A percentile compares a stretch with the other conserved stretches of the same genome.
These are phyloP conservation scores for Oceanodroma tethys DNA, from an alignment of 2,113 vertebrate genomes.

Conservation along the genomic window DNA sequence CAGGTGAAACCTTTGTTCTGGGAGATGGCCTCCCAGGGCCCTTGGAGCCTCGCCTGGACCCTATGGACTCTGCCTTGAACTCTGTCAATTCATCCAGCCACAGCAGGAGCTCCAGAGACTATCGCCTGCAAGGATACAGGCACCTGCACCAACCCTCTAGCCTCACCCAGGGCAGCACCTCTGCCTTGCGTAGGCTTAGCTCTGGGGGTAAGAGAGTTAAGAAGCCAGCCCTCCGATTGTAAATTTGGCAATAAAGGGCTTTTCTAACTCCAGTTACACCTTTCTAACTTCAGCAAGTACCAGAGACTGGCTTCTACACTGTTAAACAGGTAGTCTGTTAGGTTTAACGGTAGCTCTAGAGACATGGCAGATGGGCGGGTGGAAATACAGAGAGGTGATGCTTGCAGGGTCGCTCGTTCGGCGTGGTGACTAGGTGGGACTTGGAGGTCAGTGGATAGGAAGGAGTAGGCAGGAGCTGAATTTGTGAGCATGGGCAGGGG, in stretches of 20 bases:
- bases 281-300: background rate
- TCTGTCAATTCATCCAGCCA: conserved; percentile 75
- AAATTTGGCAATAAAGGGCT: background rate
- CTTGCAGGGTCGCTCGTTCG: background rate
- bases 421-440: background rate
- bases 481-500: background rate
- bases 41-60: conserved; percentile 78
- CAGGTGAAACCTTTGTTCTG: conserved; percentile 83
- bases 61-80: conserved; percentile 82
- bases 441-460: background rate
- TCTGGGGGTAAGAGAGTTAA: conserved; percentile 79
- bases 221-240: background rate
- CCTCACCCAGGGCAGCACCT: conserved; percentile 63
- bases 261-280: background rate
- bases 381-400: background rate
- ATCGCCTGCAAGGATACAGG: conserved; percentile 74
- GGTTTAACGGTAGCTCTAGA: background rate
- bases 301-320: background rate
- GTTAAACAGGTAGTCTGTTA: background rate
- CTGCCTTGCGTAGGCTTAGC: conserved; percentile 78
- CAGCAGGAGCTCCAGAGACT: conserved; percentile 72
- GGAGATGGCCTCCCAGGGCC: conserved; percentile 75
- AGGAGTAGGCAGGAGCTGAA: background rate
- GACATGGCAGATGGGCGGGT: background rate
- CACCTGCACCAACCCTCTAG: conserved; percentile 77